phyloP scores from a whole-genome alignment of 2,888 invertebrate genomes.

The Euzophera pinguis region DNA sequence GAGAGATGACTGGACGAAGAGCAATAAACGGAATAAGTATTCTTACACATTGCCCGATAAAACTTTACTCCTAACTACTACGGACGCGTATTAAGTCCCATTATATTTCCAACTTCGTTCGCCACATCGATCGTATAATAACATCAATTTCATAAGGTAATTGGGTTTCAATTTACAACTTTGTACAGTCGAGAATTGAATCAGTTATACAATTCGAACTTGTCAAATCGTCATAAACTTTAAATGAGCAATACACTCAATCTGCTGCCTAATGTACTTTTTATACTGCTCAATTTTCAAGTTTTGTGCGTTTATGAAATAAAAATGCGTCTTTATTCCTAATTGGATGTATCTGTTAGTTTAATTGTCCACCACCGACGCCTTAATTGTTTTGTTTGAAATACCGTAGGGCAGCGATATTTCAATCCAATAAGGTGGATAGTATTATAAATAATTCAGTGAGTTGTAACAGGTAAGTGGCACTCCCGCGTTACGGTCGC shows the following conservation, averaged over 20 bases:
- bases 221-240: neutral
- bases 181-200: constrained; percentile 11
- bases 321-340: constrained; percentile 7
- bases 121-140: constrained; percentile 28
- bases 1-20: constrained; percentile 69
- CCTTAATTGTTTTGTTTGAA: constrained; percentile 47
- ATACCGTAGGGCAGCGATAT: constrained; percentile 48
- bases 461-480: constrained; percentile 75
- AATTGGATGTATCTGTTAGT: constrained; percentile 19
- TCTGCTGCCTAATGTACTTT: neutral
- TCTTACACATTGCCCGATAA: constrained; percentile 70
- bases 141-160: constrained; percentile 31
- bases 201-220: neutral
- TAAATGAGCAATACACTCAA: neutral
- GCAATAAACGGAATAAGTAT: constrained; percentile 75
- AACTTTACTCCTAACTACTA: constrained; percentile 58
- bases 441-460: constrained; percentile 76
- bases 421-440: constrained; percentile 73
- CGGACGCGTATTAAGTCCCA: constrained; percentile 32
- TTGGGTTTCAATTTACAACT: constrained; percentile 33
- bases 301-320: constrained; percentile 20
- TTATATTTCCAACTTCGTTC: constrained; percentile 29
- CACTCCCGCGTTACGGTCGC: constrained; percentile 65
- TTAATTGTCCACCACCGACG: constrained; percentile 28
- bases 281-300: constrained; percentile 24